phyloP scores from a whole-genome alignment of 2,888 invertebrate species.

The Pherbina coryleti region DNA sequence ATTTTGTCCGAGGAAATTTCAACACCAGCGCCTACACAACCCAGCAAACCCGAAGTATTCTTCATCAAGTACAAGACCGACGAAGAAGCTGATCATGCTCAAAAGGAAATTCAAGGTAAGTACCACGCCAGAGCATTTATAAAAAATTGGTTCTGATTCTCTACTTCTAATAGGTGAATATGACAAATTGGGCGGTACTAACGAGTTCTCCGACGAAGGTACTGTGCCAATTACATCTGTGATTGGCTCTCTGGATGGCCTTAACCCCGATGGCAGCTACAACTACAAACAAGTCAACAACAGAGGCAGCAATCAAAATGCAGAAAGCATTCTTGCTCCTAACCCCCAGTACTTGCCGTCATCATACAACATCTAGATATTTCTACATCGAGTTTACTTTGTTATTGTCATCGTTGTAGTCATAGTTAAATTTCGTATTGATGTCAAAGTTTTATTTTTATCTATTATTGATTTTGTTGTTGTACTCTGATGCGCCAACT shows the following conservation, averaged over 20 bases:
- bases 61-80: conserved; percentile 69
- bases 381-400: too few species aligned
- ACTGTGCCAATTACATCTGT: conserved; percentile 63
- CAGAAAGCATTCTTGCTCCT: not conserved
- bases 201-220: conserved; percentile 61
- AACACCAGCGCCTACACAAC: conserved; percentile 65
- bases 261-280: conserved; percentile 63
- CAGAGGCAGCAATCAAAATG: not conserved
- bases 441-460: too few species aligned
- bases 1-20: conserved; percentile 63
- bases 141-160: not conserved
- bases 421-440: too few species aligned
- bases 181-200: conserved; percentile 63
- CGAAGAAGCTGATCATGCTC: conserved; percentile 67
- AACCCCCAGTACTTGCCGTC: conserved; percentile 1
- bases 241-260: conserved; percentile 62
- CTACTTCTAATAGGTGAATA: conserved; percentile 56
- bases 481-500: too few species aligned
- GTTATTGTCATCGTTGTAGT: too few species aligned
- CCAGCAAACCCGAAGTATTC: conserved; percentile 69
- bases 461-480: too few species aligned
- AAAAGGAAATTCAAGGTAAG: conserved; percentile 66
- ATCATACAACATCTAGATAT: not conserved
- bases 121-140: not conserved
- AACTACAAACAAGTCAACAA: conserved; percentile 57